Conservation (phyloP, 2,888 invertebrate genomes). For the Luffia ferchaultella region DNA sequence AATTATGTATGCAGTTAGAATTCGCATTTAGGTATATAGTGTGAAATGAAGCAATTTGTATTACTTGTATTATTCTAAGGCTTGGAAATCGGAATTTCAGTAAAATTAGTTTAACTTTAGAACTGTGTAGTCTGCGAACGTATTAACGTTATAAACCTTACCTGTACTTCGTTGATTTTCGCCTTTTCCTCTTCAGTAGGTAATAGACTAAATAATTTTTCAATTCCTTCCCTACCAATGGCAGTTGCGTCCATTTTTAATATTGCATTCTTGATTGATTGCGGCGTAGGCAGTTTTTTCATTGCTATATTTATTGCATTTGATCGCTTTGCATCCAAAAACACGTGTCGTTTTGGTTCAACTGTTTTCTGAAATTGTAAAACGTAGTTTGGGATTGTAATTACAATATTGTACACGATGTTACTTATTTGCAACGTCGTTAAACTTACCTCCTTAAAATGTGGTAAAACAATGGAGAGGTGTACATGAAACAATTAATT, state of each 20-base stretch:
- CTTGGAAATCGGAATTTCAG: no score
- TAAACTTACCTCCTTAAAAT: no score
- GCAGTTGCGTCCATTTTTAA: constrained; percentile 99
- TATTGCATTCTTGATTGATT: constrained; percentile 98
- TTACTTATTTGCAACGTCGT: background rate
- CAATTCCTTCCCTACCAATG: constrained; percentile 97
- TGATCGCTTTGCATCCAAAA: constrained; percentile 95
- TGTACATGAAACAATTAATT: background rate
- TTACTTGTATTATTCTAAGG: no score
- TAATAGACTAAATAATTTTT: constrained; percentile 96
- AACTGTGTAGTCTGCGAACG: no score
- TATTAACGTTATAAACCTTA: no score
- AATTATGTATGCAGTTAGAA: no score
- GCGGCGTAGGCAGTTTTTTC: constrained; percentile 97
- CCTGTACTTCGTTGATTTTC: constrained; percentile 96
- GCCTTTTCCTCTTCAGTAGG: constrained; percentile 96
- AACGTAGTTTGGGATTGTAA: background rate
- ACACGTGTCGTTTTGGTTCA: constrained; percentile 69
- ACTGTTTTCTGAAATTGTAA: constrained; percentile 38
- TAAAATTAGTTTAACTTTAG: no score
- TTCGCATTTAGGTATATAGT: no score
- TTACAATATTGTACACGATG: background rate
- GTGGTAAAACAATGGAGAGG: background rate
- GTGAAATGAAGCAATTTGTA: no score
- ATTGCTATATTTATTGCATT: constrained; percentile 99